These are phyloP conservation scores for human DNA, from an alignment of 2,113 vertebrate genomes.

Conservation along the genomic window GRCh38 chr4:177353501-177354000, in stretches of 20 bases:
- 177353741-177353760: background rate
- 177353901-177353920: too few relatives aligned
- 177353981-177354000: too few relatives aligned
- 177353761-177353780: too few relatives aligned
- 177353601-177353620: constrained; percentile 27
- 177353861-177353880: too few relatives aligned
- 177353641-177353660: constrained; percentile 85
- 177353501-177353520: background rate
- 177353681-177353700: constrained; percentile 74
- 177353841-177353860: too few relatives aligned
- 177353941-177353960: too few relatives aligned
- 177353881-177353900: too few relatives aligned
- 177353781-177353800: too few relatives aligned
- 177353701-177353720: constrained; percentile 27
- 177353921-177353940: too few relatives aligned
- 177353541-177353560: constrained; percentile 75
- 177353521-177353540: constrained; percentile 59
- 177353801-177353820: too few relatives aligned
- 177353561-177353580: constrained; percentile 32
- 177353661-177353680: constrained; percentile 93
- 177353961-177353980: too few relatives aligned
- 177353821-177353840: too few relatives aligned
- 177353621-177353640: constrained; percentile 64
- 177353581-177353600: background rate
- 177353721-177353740: constrained; percentile 77